Evolutionary conservation across 2,888 invertebrate species (phyloP).

Genomic region (Caenorhabditis sp.): DNA sequence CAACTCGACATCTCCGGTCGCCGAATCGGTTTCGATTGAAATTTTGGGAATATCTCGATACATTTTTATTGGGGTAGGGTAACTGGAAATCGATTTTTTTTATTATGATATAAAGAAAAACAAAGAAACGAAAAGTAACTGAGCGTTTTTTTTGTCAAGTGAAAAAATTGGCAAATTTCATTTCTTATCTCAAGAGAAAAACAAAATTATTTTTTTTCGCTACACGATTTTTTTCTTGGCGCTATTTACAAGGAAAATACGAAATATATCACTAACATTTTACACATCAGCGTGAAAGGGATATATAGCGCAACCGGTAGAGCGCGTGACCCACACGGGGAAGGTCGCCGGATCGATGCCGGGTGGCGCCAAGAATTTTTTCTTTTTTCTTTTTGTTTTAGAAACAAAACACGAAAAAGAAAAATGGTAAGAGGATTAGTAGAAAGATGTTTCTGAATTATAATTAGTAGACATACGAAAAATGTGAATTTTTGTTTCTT

Average conservation of each 20-base stretch:
- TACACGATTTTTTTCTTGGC: neutral
- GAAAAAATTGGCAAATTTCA: neutral
- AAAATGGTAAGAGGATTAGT: neutral
- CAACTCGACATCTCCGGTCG: neutral
- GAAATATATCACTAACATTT: too few species aligned
- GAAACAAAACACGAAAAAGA: neutral
- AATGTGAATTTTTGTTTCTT: too few species aligned
- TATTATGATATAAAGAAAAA: neutral
- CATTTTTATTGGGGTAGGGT: too few species aligned
- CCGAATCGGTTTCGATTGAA: neutral
- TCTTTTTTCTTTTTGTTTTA: too few species aligned
- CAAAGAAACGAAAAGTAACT: neutral
- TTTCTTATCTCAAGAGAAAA: constrained; percentile 1
- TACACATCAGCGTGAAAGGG: too few species aligned
- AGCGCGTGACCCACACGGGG: too few species aligned
- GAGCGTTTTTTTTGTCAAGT: neutral
- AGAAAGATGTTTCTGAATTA: neutral
- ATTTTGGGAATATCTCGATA: neutral
- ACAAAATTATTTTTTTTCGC: neutral
- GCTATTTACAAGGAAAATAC: neutral
- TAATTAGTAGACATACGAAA: neutral
- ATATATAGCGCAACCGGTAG: too few species aligned
- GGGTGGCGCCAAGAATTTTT: too few species aligned
- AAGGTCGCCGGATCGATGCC: too few species aligned
- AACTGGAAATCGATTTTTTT: neutral